Evolutionary conservation across 2,113 vertebrate genomes (phyloP).

Genomic region (Syrmaticus mikado): DNA sequence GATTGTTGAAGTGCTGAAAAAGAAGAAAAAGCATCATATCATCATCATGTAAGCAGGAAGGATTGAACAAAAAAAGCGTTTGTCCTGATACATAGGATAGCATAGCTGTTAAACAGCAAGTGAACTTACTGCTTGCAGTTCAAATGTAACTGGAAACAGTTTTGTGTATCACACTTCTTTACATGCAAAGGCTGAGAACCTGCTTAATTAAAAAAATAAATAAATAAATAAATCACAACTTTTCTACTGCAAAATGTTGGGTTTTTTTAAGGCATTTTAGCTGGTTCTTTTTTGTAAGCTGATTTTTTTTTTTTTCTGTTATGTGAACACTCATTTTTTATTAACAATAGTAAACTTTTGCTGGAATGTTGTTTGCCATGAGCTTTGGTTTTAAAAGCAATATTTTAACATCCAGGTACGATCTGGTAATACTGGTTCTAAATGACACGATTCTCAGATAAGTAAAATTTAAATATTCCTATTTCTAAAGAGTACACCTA

Average conservation of each 20-base stretch:
- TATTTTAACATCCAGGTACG: neutral
- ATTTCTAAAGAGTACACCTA: neutral
- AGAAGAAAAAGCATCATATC: neutral
- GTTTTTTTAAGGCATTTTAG: neutral
- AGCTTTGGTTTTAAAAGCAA: accelerated
- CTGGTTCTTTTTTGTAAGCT: neutral
- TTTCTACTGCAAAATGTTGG: neutral
- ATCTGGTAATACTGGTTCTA: neutral
- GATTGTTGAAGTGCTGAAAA: neutral
- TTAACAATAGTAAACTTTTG: neutral
- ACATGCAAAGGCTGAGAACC: neutral
- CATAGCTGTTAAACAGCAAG: neutral
- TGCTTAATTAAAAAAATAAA: neutral
- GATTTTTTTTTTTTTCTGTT: neutral
- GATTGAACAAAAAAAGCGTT: neutral
- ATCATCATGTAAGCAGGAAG: neutral
- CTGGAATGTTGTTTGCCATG: neutral
- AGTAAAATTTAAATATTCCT: neutral
- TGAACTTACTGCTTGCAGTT: neutral
- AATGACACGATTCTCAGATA: neutral
- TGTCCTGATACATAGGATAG: neutral
- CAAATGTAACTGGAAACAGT: neutral
- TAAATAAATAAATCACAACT: neutral
- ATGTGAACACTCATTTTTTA: neutral
- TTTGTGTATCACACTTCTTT: neutral